Conservation (phyloP, 2,888 invertebrate species). For the Macaria liturata region DNA sequence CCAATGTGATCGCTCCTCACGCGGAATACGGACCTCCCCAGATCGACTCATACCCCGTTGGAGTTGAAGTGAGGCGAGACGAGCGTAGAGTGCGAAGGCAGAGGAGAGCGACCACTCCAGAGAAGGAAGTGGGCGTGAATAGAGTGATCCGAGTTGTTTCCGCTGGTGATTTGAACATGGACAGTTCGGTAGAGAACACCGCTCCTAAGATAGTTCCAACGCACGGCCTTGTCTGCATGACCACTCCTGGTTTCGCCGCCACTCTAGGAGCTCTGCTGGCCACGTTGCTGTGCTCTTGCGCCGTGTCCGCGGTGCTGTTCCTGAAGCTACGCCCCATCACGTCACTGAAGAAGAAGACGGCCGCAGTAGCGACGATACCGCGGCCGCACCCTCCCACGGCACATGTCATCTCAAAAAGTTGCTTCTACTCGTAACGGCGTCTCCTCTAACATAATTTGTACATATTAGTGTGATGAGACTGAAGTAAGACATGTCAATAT, state of each 20-base stretch:
- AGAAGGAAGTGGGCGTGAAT: slow-evolving; percentile 94
- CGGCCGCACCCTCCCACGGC: slow-evolving; percentile 68
- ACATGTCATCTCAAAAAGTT: slow-evolving; percentile 83
- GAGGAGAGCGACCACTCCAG: slow-evolving; percentile 84
- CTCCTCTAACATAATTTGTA: slow-evolving; percentile 73
- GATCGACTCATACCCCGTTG: slow-evolving; percentile 76
- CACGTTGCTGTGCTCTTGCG: slow-evolving; percentile 92
- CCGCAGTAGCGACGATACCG: slow-evolving; percentile 72
- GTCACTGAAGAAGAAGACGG: slow-evolving; percentile 80
- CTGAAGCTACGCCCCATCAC: slow-evolving; percentile 90
- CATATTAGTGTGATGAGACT: slow-evolving; percentile 82
- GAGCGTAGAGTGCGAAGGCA: slow-evolving; percentile 88
- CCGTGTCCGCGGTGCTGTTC: slow-evolving; percentile 93
- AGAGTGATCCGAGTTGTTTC: slow-evolving; percentile 95
- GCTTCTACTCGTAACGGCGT: slow-evolving; percentile 86
- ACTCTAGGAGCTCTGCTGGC: slow-evolving; percentile 92
- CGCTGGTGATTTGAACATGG: slow-evolving; percentile 92
- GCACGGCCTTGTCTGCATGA: slow-evolving; percentile 94
- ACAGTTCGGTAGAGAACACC: slow-evolving; percentile 87
- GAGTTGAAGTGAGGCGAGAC: slow-evolving; percentile 88
- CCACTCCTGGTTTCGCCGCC: slow-evolving; percentile 95
- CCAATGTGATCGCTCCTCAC: slow-evolving; percentile 77
- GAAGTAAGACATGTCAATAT: slow-evolving; percentile 76
- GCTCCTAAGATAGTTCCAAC: slow-evolving; percentile 84
- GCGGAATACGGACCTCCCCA: slow-evolving; percentile 90